These are phyloP conservation scores for Sinelater perroti DNA, from an alignment of 2,888 invertebrate species.

Conservation along the genomic window DNA sequence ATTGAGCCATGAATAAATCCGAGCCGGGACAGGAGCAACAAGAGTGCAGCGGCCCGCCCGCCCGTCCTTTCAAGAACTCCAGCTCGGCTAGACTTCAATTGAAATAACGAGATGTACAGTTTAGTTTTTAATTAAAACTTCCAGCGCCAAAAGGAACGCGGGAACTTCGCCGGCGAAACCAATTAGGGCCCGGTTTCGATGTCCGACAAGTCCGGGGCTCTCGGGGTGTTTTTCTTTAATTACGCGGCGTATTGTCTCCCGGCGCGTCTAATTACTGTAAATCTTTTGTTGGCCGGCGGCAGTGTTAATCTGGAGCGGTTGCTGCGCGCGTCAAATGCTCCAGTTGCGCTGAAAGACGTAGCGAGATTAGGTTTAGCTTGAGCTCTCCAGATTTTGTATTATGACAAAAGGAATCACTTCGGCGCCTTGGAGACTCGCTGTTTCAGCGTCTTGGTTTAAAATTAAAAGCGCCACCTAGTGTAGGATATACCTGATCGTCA, in stretches of 20 bases:
- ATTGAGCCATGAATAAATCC: constrained; percentile 13
- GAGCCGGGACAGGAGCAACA: neutral
- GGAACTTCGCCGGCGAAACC: constrained; percentile 11
- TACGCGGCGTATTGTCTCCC: constrained; percentile 15
- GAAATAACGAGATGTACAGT: constrained; percentile 15
- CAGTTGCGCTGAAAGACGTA: too few species aligned
- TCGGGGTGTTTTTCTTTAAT: constrained; percentile 12
- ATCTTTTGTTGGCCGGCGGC: constrained; percentile 6
- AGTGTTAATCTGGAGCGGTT: too few species aligned
- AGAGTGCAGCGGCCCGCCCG: neutral
- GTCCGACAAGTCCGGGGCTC: constrained; percentile 1
- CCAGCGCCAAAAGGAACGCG: neutral
- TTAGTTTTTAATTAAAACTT: constrained; percentile 23
- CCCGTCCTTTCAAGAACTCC: neutral
- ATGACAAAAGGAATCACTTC: too few species aligned
- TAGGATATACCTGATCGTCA: too few species aligned
- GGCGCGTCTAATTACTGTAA: constrained; percentile 17
- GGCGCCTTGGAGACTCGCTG: too few species aligned
- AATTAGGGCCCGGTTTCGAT: constrained; percentile 17
- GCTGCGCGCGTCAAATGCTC: too few species aligned
- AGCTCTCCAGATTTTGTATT: too few species aligned
- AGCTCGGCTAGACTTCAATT: constrained; percentile 5
- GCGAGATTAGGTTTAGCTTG: too few species aligned
- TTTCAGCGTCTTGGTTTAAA: too few species aligned
- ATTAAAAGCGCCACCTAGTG: too few species aligned